Evolutionary conservation across 2,797 vertebrate genomes (phyloP).

Genomic region (Coranthus polyacanthus): DNA sequence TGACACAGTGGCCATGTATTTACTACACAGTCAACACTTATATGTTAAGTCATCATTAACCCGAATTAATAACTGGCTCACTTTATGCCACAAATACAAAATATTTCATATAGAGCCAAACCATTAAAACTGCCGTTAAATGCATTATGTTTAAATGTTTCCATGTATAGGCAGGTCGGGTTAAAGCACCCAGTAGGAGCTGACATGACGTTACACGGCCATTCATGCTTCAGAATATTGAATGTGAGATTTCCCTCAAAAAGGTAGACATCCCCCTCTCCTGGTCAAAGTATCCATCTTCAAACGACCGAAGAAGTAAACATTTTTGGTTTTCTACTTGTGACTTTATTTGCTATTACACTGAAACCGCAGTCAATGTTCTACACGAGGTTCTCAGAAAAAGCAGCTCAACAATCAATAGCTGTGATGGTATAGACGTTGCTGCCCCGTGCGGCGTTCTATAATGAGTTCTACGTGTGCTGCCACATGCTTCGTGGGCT

Average conservation of each 20-base stretch:
- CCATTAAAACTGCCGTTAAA: no score
- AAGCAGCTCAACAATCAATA: neutral
- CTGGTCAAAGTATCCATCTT: slow-evolving; percentile 44
- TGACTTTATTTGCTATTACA: neutral
- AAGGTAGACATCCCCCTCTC: slow-evolving; percentile 68
- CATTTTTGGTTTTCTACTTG: neutral
- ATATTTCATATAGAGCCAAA: no score
- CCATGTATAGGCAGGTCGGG: neutral
- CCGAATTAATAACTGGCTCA: neutral
- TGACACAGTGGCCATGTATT: neutral
- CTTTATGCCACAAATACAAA: neutral
- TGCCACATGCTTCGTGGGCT: neutral
- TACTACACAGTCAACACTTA: no score
- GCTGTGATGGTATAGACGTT: neutral
- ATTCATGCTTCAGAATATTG: neutral
- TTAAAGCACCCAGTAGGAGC: neutral
- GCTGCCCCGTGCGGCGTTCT: neutral
- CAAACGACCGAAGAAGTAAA: neutral
- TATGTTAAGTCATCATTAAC: neutral
- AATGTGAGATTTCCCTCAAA: neutral
- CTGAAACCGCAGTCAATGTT: neutral
- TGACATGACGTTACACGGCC: neutral
- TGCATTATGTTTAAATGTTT: no score
- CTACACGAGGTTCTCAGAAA: no score
- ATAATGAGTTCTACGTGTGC: neutral